phyloP scores from a whole-genome alignment of 2,113 vertebrate species.

The Pygoscelis adeliae region DNA sequence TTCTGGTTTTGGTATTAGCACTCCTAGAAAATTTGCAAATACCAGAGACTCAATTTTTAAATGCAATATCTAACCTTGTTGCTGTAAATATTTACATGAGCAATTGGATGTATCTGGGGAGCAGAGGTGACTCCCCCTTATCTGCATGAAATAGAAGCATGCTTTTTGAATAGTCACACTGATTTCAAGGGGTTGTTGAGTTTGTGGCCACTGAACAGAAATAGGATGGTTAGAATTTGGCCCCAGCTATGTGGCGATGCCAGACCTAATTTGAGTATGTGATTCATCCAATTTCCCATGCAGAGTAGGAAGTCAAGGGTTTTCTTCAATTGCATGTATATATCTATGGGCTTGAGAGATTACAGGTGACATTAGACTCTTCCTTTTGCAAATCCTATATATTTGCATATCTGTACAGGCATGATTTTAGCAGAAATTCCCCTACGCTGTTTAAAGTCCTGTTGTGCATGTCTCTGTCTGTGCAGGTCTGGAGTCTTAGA shows the following conservation, averaged over 20 bases:
- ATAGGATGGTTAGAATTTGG: background rate
- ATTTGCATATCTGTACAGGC: constrained; percentile 31
- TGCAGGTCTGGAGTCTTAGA: constrained; percentile 5
- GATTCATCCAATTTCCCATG: background rate
- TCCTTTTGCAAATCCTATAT: background rate
- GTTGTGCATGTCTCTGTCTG: background rate
- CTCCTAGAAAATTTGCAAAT: background rate
- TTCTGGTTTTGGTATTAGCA: background rate
- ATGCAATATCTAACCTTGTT: background rate
- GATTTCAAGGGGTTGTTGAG: background rate
- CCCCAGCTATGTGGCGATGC: background rate
- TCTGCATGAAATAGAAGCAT: background rate
- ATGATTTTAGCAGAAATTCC: constrained; percentile 30
- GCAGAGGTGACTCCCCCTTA: background rate
- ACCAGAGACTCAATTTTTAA: background rate
- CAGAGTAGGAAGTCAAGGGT: background rate
- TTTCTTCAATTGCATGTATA: background rate
- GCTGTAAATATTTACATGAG: background rate
- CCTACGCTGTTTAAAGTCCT: constrained; percentile 10
- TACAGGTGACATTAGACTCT: constrained; percentile 34
- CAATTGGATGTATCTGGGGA: background rate
- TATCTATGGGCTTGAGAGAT: background rate
- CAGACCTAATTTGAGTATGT: background rate
- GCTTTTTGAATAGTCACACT: background rate
- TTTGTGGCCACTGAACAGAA: background rate